A percentile compares a stretch with the other conserved stretches of the same genome.
Evolutionary conservation across 2,888 invertebrate species (phyloP).

Genomic region (Lasioglossum malachurum): DNA sequence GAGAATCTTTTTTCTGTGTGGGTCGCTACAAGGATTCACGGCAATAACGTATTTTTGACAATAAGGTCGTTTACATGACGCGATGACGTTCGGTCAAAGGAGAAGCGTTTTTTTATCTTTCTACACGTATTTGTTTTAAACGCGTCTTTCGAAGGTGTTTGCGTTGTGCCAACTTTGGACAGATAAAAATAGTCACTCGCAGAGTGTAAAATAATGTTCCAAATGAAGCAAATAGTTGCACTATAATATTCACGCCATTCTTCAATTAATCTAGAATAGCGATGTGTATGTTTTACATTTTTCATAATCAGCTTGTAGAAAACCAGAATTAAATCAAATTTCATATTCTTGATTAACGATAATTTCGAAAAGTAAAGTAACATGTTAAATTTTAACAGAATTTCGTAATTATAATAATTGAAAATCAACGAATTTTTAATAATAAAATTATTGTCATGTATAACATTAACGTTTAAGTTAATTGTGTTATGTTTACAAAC

Average conservation of each 20-base stretch:
- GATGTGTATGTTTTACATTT: background rate
- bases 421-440: background rate
- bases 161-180: constrained; percentile 57
- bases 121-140: constrained; percentile 28
- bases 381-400: background rate
- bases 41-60: constrained; percentile 55
- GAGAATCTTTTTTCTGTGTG: constrained; percentile 39
- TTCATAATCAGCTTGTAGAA: background rate
- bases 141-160: constrained; percentile 30
- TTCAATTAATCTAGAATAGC: background rate
- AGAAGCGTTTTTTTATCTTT: constrained; percentile 26
- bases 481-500: background rate
- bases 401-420: background rate
- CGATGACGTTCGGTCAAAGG: constrained; percentile 33
- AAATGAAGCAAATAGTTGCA: constrained; percentile 13
- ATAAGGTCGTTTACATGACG: constrained; percentile 67
- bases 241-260: background rate
- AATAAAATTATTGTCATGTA: background rate
- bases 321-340: background rate
- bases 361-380: background rate
- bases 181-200: constrained; percentile 34
- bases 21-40: constrained; percentile 66
- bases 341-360: background rate
- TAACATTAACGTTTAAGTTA: background rate
- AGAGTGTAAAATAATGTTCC: constrained; percentile 48